Evolutionary conservation across 2,888 invertebrate species (phyloP), one percentile per base, ranked within the genome.

Genomic region (Scelioninae gen. 1): DNA sequence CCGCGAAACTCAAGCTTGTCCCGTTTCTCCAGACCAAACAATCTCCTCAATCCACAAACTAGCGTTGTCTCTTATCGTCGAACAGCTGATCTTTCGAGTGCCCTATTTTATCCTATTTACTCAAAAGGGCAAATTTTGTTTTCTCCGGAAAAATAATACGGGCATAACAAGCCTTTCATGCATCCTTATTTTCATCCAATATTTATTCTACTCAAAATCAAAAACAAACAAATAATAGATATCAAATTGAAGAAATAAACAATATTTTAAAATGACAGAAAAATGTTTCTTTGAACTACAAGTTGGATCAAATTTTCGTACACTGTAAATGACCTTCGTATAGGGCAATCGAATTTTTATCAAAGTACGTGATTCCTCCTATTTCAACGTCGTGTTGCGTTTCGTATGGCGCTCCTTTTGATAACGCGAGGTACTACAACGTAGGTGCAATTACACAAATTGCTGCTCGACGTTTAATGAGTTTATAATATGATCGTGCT

Each of bases 401-500:
- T 79, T 75, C 66, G 65, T 71, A 78, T 78, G 82, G 74, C 62
- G 62, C 68, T 80, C 80, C 84, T 81, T 84, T 84, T 84, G 74
- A 75, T 84, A 81, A 74, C 74, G 81, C 77, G 83, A 83, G 71
- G 76, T 53, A 72, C 79, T 66, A 71, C 79, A 68, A 62, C 74
- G 74, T 74, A 56, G 76, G 77, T 84, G 77, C 74, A 84, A 77
- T 84, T 77, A 83, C 72, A 83, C 65, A 77, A 83, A 83, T 83
- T 83, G 83, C 83, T 80, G 80, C 80, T 72, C 74, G 77, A 60
- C 80, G 68, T 80, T 83, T 80, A 85, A 87, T 87, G 86, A 87
- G 85, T 86, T 87, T 72, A 75, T 72, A 86, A 85, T 85, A 74
- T 82, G 72, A 85, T 87, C 87, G 85, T 83, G 86, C 87, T 88